Percentiles rank a stretch among this genome's conserved stretches.
Evolutionary conservation across 2,113 vertebrate genomes (phyloP).

Genomic region (Rhinogobius similis): DNA sequence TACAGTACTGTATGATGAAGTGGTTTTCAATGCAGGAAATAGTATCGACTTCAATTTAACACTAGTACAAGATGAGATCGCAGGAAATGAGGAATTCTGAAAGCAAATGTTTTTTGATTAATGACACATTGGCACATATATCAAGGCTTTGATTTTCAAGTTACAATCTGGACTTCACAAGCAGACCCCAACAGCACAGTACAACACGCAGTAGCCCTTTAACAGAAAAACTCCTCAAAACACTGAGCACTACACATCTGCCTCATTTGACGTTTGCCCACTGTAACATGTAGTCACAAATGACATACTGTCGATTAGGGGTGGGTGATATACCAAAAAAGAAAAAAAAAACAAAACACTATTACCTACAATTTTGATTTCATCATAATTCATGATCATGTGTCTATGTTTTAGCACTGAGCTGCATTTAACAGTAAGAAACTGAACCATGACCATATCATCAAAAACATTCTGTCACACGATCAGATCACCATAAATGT

Average conservation of each 20-base stretch:
- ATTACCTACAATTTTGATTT: no score
- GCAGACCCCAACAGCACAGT: slow-evolving; percentile 35
- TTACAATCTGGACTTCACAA: slow-evolving; percentile 45
- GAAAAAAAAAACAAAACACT: no score
- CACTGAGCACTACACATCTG: slow-evolving; percentile 29
- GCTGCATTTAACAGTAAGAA: no score
- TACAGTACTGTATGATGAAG: slow-evolving; percentile 24
- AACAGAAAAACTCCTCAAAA: slow-evolving; percentile 26
- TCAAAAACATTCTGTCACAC: no score
- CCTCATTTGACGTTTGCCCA: not conserved
- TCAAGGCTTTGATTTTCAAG: slow-evolving; percentile 52
- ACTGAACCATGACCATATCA: no score
- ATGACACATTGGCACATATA: slow-evolving; percentile 44
- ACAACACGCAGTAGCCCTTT: slow-evolving; percentile 58
- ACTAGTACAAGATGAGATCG: slow-evolving; percentile 1
- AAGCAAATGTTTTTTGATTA: slow-evolving; percentile 16
- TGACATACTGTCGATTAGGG: no score
- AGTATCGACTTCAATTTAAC: not conserved
- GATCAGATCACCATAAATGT: no score
- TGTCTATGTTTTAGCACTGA: no score
- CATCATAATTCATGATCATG: no score
- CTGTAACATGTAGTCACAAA: not conserved
- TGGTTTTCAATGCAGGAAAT: not conserved
- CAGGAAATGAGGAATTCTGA: slow-evolving; percentile 9
- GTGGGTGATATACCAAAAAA: no score